Base-by-base conservation (phyloP, 2,888 invertebrate species). In the Folsomia manolachei region DNA sequence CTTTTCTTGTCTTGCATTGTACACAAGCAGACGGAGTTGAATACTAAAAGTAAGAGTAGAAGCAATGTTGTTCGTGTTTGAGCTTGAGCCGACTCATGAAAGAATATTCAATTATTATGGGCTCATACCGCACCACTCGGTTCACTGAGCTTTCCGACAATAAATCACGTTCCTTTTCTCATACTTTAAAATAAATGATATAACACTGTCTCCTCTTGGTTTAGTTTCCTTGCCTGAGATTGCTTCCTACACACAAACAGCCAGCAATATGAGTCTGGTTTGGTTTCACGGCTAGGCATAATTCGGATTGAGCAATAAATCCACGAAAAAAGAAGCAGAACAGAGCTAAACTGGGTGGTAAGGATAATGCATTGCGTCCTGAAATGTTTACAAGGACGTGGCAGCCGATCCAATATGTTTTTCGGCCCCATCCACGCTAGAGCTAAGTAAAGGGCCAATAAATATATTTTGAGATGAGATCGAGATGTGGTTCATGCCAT, bases 91-190 rank as follows among this genome's bases (percentile, higher is more conserved):
- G 18, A 11, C 9, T 56, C 21, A 56, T 7, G 56, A 39, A 39
- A 39, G 56, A 56, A 56, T 56, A 56, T 56, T 56, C 56, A 56
- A 56, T 56, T 56, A 56, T 56, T 19, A 56, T 56, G n/a, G 56
- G 56, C 19, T 18, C 9, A 51, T 9, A 9, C 51, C 9, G 18
- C 9, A 51, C 19, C 56, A 56, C 21, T 56, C 62, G 62, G 24
- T 62, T 60, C 60, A 60, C 60, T 62, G 23, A 62, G 24, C 23
- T 62, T 24, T 11, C 26, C 14, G 26, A 14, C 21, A 7, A 62
- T 62, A 62, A 62, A 62, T 62, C 62, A 62, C 62, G 62, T 24
- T 62, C 25, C 62, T 62, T 56, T 39, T n/a, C 56, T 56, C 56
- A 56, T 56, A 7, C 56, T 56, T 56, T 56, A 56, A 56, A 56